Conservation (phyloP, 2,113 vertebrate genomes). For the Reinhardtius hippoglossoides region DNA sequence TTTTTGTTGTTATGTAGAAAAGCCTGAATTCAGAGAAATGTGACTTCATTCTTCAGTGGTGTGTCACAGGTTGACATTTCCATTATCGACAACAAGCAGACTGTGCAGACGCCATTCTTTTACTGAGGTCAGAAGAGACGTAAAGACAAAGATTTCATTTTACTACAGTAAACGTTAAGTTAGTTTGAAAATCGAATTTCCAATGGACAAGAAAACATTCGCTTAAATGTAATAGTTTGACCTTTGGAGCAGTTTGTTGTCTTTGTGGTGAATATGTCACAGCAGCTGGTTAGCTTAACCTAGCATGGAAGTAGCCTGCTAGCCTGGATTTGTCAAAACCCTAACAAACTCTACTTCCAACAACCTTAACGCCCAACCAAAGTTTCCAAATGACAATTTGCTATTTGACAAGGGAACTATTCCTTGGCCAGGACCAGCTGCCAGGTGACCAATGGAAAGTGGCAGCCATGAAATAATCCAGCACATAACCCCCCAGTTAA, state of each 20-base stretch:
- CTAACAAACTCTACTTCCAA: not conserved
- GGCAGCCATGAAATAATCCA: not conserved
- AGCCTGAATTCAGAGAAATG: not conserved
- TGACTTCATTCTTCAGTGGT: not conserved
- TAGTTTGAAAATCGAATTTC: no score
- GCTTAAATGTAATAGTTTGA: no score
- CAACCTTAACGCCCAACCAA: not conserved
- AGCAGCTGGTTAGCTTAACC: not conserved
- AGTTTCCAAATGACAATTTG: not conserved
- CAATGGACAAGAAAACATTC: no score
- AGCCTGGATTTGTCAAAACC: not conserved
- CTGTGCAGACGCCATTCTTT: no score
- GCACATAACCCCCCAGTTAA: not conserved
- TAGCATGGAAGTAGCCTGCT: not conserved
- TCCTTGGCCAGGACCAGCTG: not conserved
- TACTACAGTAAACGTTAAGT: no score
- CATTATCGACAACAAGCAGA: not conserved
- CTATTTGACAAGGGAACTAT: not conserved
- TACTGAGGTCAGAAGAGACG: no score
- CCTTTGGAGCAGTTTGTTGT: no score
- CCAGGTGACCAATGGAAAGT: not conserved
- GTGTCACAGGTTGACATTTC: slow-evolving; percentile 4
- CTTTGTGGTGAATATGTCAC: not conserved
- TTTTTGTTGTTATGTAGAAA: not conserved
- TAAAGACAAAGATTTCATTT: no score